These are phyloP conservation scores for Vanacampus margaritifer DNA, from an alignment of 2,113 vertebrate species.

Conservation along the genomic window DNA sequence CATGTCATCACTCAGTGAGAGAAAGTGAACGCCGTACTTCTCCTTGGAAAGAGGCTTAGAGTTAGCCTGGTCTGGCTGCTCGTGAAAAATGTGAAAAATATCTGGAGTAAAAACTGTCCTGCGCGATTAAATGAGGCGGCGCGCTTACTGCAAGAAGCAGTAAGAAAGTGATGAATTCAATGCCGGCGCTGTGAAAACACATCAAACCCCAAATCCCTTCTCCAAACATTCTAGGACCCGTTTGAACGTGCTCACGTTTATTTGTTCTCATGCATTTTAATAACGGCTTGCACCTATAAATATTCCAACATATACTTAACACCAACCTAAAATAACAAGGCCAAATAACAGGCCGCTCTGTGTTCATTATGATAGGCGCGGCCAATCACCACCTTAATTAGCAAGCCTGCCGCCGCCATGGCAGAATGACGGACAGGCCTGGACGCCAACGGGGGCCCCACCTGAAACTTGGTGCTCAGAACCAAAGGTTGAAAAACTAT, in stretches of 20 bases:
- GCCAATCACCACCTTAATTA: constrained; percentile 77
- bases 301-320: constrained; percentile 65
- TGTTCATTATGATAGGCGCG: constrained; percentile 70
- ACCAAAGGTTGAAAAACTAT: constrained; percentile 56
- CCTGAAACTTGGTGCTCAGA: constrained; percentile 60
- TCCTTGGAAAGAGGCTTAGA: constrained; percentile 26
- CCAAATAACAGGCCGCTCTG: constrained; percentile 66
- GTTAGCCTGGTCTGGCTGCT: constrained; percentile 18
- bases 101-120: constrained; percentile 37
- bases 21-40: constrained; percentile 39
- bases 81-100: constrained; percentile 49
- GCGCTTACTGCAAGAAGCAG: constrained; percentile 55
- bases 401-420: constrained; percentile 51
- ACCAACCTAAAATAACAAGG: constrained; percentile 78
- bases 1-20: constrained; percentile 30
- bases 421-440: constrained; percentile 68
- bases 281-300: constrained; percentile 72
- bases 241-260: constrained; percentile 51
- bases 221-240: constrained; percentile 62
- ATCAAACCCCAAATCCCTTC: constrained; percentile 61
- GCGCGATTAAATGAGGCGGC: constrained; percentile 53
- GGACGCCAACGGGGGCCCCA: constrained; percentile 56
- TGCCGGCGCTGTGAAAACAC: constrained; percentile 61
- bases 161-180: constrained; percentile 69
- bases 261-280: constrained; percentile 71